A percentile compares a stretch with the other conserved stretches of the same genome.
Evolutionary conservation across 2,797 vertebrate species (phyloP).

Genomic region (Pitangus sulphuratus): DNA sequence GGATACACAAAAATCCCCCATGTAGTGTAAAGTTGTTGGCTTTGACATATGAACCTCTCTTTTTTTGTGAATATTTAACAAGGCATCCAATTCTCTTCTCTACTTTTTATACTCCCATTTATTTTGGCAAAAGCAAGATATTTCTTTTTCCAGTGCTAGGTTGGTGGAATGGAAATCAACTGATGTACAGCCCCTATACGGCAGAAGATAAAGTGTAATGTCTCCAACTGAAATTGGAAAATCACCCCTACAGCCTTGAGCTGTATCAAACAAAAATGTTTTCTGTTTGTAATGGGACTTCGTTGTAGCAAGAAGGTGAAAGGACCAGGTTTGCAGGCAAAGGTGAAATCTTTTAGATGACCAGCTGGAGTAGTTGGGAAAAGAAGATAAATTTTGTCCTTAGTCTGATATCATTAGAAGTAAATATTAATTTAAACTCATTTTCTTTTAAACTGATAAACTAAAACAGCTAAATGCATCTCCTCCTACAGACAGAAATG

Average conservation of each 20-base stretch:
- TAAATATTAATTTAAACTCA: background rate
- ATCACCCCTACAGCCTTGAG: background rate
- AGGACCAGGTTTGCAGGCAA: background rate
- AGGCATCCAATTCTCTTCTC: background rate
- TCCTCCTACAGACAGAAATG: background rate
- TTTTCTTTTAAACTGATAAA: background rate
- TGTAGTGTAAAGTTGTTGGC: background rate
- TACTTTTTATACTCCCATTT: background rate
- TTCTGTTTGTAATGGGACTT: background rate
- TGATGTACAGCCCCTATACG: background rate
- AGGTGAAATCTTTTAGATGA: background rate
- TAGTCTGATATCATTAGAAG: background rate
- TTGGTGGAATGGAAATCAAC: background rate
- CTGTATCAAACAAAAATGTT: background rate
- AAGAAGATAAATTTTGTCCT: background rate
- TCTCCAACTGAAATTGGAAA: conserved; percentile 3
- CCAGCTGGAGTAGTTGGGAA: background rate
- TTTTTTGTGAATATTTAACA: background rate
- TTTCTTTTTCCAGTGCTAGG: background rate
- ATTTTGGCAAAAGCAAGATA: background rate
- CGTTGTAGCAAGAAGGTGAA: background rate
- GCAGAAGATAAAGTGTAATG: background rate
- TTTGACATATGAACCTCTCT: background rate
- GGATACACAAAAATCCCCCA: background rate
- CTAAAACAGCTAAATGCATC: background rate